These are phyloP conservation scores for Holothuria leucospilota DNA, from an alignment of 53 echinoderm and acorn worm genomes.

Conservation along the genomic window DNA sequence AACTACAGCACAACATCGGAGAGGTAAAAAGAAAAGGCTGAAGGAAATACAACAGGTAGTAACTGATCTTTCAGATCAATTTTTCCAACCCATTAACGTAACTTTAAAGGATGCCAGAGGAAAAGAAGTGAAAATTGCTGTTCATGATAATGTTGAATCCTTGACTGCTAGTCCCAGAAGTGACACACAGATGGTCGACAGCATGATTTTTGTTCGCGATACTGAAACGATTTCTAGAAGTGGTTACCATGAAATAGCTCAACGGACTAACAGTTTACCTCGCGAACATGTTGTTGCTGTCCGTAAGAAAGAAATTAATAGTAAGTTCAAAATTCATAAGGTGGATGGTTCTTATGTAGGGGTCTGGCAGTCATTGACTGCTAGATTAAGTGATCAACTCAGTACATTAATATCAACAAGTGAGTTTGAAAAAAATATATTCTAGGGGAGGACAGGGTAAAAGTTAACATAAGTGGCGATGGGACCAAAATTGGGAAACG, in stretches of 20 bases:
- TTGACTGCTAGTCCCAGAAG: too few species aligned
- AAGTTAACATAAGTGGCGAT: not conserved
- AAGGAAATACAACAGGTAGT: too few species aligned
- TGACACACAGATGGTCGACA: too few species aligned
- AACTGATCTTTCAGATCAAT: too few species aligned
- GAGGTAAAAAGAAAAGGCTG: too few species aligned
- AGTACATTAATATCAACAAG: not conserved
- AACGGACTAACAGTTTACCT: conserved; percentile 2
- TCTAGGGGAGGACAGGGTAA: not conserved
- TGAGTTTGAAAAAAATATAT: not conserved
- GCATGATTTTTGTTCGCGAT: not conserved
- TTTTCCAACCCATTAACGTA: too few species aligned
- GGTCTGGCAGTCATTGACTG: not conserved
- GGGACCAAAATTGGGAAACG: conserved; percentile 7
- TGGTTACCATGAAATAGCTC: conserved; percentile 5
- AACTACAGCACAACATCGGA: too few species aligned
- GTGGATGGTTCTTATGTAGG: not conserved
- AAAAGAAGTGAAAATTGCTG: too few species aligned
- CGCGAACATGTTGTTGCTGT: not conserved
- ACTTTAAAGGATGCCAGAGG: too few species aligned
- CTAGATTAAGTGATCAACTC: not conserved
- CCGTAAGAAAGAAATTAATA: not conserved
- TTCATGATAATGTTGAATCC: too few species aligned
- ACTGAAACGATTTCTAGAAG: not conserved
- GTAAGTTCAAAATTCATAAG: not conserved